Conservation (phyloP, 2,797 vertebrate species). For the Squalus acanthias region DNA sequence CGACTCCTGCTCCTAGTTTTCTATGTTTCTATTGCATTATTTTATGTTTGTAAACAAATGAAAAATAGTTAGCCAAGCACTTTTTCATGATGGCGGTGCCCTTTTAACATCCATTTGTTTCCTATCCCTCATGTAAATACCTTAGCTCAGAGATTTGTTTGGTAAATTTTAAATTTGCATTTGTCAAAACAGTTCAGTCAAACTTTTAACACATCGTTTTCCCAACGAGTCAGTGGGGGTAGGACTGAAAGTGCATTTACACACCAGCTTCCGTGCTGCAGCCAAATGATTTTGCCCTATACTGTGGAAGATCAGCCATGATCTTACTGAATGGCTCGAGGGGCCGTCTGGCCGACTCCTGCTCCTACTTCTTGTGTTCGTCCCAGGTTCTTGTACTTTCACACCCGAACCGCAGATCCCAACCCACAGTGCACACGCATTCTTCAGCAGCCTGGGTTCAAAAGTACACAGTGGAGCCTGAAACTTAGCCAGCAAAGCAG, state of each 20-base stretch:
- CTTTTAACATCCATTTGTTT: not conserved
- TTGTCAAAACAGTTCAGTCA: not conserved
- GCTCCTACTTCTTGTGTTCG: not conserved
- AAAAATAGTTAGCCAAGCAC: not conserved
- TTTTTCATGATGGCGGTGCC: not conserved
- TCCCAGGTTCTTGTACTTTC: not conserved
- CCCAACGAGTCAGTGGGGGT: not conserved
- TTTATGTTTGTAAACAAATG: not conserved
- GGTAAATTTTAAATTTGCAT: not conserved
- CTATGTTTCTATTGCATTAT: not conserved
- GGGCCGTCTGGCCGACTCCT: no score
- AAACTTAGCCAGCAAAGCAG: not conserved
- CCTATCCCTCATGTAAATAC: not conserved
- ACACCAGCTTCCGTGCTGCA: not conserved
- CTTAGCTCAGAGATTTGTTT: no score
- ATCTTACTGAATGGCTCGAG: no score
- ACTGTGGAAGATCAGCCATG: no score
- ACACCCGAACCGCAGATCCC: not conserved
- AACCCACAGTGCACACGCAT: not conserved
- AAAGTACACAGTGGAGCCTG: not conserved
- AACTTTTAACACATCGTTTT: not conserved
- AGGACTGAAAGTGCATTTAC: not conserved
- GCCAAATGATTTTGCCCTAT: not conserved
- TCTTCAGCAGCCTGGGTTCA: not conserved
- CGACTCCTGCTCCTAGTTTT: no score